Percentiles rank a stretch among this genome's conserved stretches.
Evolutionary conservation across 1,140 invertebrate species (phyloP).

Genomic region (Laodelphax striatellus): DNA sequence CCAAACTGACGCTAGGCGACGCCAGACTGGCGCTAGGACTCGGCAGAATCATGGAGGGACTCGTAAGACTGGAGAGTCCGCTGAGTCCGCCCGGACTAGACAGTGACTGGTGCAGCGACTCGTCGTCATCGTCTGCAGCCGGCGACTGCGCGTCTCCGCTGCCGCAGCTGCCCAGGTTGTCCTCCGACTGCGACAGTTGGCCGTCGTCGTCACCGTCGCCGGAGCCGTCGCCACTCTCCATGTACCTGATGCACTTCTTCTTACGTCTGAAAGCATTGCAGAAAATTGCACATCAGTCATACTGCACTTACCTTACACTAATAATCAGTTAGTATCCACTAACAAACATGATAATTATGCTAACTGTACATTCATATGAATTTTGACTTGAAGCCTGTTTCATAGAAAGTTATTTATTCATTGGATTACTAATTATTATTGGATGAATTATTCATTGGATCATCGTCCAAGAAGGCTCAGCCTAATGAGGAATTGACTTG

Average conservation of each 20-base stretch:
- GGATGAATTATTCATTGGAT: no score
- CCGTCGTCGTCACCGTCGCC: constrained; percentile 37
- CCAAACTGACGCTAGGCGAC: constrained; percentile 48
- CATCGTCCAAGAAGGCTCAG: no score
- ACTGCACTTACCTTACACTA: no score
- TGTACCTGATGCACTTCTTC: constrained; percentile 95
- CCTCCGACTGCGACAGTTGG: constrained; percentile 53
- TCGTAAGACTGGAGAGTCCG: constrained; percentile 64
- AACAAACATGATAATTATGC: no score
- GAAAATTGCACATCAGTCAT: neutral
- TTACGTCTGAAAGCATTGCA: constrained; percentile 63
- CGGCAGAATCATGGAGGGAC: constrained; percentile 54
- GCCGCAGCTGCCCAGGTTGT: constrained; percentile 59
- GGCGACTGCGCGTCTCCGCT: constrained; percentile 58
- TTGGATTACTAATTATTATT: no score
- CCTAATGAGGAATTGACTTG: no score
- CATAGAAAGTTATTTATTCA: no score
- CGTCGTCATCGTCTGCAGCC: constrained; percentile 52
- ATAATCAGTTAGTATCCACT: no score
- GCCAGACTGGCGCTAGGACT: constrained; percentile 51
- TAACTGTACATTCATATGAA: no score
- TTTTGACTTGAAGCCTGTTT: no score
- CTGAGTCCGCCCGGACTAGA: constrained; percentile 66
- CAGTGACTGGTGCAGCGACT: constrained; percentile 47
- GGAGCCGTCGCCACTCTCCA: constrained; percentile 48